Evolutionary conservation across 2,888 invertebrate species (phyloP), one percentile per base, ranked within the genome.

Genomic region (Erebia epiphron): DNA sequence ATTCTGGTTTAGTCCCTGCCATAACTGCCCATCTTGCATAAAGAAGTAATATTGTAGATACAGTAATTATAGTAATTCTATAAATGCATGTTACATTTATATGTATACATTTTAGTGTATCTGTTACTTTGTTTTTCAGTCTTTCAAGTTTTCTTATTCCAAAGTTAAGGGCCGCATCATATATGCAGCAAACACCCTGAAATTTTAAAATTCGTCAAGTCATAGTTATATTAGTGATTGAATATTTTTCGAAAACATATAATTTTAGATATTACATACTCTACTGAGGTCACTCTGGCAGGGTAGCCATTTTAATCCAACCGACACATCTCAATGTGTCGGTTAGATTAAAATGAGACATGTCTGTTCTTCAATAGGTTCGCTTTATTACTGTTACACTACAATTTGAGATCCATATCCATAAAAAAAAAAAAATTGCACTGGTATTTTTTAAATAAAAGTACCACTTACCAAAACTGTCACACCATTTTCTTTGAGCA

Each of bases 401-500:
- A 35, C 35, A 35, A 35, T 7, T 35, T 35, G 35, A 35, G 35
- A 35, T 7, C 35, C 5, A 35, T 35, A 35, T 35, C 35, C 35
- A 35, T 35, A 35, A 35, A 1, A 35, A 35, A 35, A 1, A 7
- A 7, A 43, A 43, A 43, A 43, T 43, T 46, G 11, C 46, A 46
- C 35, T 52, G 16, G 8, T 8, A 9, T 52, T 16, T n/a, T 9
- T 7, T 8, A n/a, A 41, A 49, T 35, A 66, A 21, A 49, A 11
- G 18, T 64, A 65, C 21, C 62, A 93, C 95, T 94, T 90, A 98
- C 98, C 89, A 98, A 94, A 71, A 97, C 96, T 67, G 97, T 98
- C 54, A 99, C 95, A 43, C 98, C 99, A 86, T 97, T 98, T 89
- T 99, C 99, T 87, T 99, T 99, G 84, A 96, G 98, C n/a, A 99